Evolutionary conservation across 2,888 invertebrate species (phyloP).

Genomic region (Campopleginae sp.): DNA sequence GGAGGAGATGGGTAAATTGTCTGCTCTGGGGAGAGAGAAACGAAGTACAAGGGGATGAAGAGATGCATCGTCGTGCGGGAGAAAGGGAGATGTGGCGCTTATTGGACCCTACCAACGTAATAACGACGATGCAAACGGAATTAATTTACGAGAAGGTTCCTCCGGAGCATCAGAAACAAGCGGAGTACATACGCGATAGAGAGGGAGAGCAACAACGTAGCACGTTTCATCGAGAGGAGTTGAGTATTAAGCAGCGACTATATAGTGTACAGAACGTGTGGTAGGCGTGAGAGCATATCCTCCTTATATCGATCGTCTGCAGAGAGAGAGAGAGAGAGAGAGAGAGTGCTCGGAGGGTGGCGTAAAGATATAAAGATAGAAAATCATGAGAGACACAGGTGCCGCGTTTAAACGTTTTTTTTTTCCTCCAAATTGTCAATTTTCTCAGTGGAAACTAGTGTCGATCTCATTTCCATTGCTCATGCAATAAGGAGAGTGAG

Average conservation of each 20-base stretch:
- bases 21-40: conserved; percentile 34
- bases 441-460: conserved; percentile 56
- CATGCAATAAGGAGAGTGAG: not conserved
- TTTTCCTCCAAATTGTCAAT: conserved; percentile 72
- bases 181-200: conserved; percentile 30
- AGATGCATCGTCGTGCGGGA: conserved; percentile 8
- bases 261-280: conserved; percentile 34
- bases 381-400: conserved; percentile 68
- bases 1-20: conserved; percentile 27
- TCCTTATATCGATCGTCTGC: conserved; percentile 62
- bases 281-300: conserved; percentile 54
- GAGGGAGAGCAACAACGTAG: conserved; percentile 35
- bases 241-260: conserved; percentile 44
- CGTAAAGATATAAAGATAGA: conserved; percentile 40
- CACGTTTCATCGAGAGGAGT: conserved; percentile 63
- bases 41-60: conserved; percentile 23
- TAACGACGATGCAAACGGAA: conserved; percentile 69
- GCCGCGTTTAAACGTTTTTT: conserved; percentile 70
- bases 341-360: conserved; percentile 41
- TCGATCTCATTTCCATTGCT: conserved; percentile 17
- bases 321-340: too few relatives aligned
- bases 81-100: conserved; percentile 61
- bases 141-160: conserved; percentile 65
- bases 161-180: conserved; percentile 47
- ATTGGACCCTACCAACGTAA: conserved; percentile 68